Conservation (phyloP, 2,797 vertebrate species). For the Cetoscarus ocellatus region DNA sequence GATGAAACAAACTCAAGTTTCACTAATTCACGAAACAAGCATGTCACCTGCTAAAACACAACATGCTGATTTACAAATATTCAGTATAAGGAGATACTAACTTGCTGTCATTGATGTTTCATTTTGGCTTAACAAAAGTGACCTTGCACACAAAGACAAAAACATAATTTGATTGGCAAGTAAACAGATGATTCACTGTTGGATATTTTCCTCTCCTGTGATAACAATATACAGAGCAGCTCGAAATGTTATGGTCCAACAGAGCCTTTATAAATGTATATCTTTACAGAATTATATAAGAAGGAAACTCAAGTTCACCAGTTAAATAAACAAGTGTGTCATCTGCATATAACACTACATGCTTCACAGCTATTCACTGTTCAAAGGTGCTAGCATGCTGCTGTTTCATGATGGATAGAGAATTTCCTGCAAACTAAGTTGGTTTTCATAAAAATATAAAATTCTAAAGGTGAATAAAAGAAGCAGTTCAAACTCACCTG, state of each 20-base stretch:
- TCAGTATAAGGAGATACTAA: too few relatives aligned
- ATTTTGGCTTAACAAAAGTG: too few relatives aligned
- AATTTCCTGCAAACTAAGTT: slow-evolving; percentile 23
- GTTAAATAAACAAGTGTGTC: slow-evolving; percentile 22
- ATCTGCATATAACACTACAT: slow-evolving; percentile 4
- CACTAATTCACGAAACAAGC: too few relatives aligned
- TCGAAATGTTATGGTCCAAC: slow-evolving; percentile 2
- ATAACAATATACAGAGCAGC: not conserved
- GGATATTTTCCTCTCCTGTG: too few relatives aligned
- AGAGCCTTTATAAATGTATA: not conserved
- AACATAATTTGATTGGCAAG: too few relatives aligned
- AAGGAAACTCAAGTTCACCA: not conserved
- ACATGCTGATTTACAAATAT: too few relatives aligned
- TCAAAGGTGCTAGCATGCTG: not conserved
- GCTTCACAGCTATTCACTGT: not conserved
- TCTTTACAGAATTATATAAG: slow-evolving; percentile 1
- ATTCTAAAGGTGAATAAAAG: slow-evolving; percentile 26
- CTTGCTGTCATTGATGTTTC: too few relatives aligned
- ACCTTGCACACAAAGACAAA: too few relatives aligned
- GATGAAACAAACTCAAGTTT: too few relatives aligned
- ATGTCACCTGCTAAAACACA: too few relatives aligned
- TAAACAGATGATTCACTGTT: too few relatives aligned
- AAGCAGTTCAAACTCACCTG: slow-evolving; percentile 73
- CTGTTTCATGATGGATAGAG: not conserved
- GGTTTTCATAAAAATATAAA: slow-evolving; percentile 31